A percentile compares a stretch with the other conserved stretches of the same genome.
Evolutionary conservation across 2,888 invertebrate genomes (phyloP).

Genomic region (Trisateles emortualis): DNA sequence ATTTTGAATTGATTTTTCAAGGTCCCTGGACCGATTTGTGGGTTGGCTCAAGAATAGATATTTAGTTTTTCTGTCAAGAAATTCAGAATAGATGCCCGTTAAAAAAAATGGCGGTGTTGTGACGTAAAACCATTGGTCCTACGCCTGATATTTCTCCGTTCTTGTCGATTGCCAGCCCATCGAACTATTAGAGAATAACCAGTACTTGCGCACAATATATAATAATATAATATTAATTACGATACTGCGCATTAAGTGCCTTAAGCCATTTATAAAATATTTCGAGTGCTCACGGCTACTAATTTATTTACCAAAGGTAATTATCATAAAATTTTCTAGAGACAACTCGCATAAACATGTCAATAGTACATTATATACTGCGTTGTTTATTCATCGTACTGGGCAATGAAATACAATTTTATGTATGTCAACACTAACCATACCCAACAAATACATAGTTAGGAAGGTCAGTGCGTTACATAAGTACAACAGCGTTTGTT

Average conservation of each 20-base stretch:
- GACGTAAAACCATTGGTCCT: no score
- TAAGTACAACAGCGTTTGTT: constrained; percentile 31
- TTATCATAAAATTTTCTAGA: constrained; percentile 30
- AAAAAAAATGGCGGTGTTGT: no score
- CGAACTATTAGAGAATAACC: no score
- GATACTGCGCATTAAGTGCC: constrained; percentile 8
- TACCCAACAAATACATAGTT: constrained; percentile 54
- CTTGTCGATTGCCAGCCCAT: no score
- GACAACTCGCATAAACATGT: constrained; percentile 16
- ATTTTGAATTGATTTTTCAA: no score
- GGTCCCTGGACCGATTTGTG: no score
- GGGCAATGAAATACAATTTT: constrained; percentile 44
- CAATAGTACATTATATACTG: constrained; percentile 22
- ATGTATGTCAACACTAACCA: constrained; percentile 62
- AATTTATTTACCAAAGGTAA: constrained; percentile 16
- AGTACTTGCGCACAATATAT: no score
- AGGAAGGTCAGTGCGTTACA: constrained; percentile 43
- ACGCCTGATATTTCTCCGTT: no score
- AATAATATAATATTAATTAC: constrained; percentile 17
- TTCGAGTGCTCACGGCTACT: constrained; percentile 20
- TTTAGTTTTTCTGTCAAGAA: no score
- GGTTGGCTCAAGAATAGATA: no score
- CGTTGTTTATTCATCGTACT: constrained; percentile 24
- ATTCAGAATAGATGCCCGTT: no score
- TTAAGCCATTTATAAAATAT: constrained; percentile 24